Base-by-base conservation (phyloP, 2,888 invertebrate species). In the Caprella mutica region DNA sequence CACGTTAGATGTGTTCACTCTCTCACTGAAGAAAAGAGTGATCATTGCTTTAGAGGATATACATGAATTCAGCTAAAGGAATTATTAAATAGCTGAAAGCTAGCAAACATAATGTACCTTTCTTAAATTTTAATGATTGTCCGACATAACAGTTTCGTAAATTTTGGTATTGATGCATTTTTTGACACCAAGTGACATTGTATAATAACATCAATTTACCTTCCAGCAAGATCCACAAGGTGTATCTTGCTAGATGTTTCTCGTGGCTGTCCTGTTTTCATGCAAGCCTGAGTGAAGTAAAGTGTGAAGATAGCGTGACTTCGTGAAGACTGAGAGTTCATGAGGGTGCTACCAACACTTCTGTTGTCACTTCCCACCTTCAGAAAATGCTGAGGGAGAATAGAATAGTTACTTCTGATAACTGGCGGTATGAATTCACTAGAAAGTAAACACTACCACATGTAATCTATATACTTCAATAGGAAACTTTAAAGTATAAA, bases 231-330 rank as follows among this genome's bases (percentile, higher is more conserved):
- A 74, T 90, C 90, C 42, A 90, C 90, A 52, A 90, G 78, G 72
- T 89, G 88, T 67, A 90, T 86, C 74, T 90, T 90, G 52, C 88
- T 88, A 58, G 86, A 86, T 6, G 88, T 89, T 74, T 90, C 89
- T 71, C 85, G 85, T 52, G 89, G 89, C 80, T 87, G 84, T 70
- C 85, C 85, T 52, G 67, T 68, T 26, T 66, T 61, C 56, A 86
- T 85, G 68, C 84, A 84, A 51, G 88, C 89, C 74, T 89, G 88
- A 62, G 87, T 85, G 76, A 89, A 89, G 30, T 85, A 87, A 72
- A 90, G 84, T 52, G 89, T 89, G 74, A 90, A 89, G 70, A 90
- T 89, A 66, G 89, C 89, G 77, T 90, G 90, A 76, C 87, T 88
- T 69, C 90, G 80, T 70, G 87, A 87, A 73, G 88, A 88, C 67